Base-by-base conservation (phyloP, 2,797 vertebrate genomes). In the Leucoraja ocellata region DNA sequence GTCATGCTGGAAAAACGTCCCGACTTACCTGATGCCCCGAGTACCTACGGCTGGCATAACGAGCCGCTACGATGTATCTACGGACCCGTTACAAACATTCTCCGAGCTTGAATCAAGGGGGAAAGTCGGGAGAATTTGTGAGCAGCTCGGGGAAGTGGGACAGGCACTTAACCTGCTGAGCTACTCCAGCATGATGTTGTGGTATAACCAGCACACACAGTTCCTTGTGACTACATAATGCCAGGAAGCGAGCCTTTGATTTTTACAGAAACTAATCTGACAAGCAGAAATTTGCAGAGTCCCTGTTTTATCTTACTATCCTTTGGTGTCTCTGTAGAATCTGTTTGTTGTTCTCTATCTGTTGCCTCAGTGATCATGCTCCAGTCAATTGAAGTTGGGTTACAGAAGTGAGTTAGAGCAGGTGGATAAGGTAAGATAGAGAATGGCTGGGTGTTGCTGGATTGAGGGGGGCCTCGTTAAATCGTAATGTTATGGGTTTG, bases 391-490 rank as follows among this genome's bases (percentile, higher is more conserved):
- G 61, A 68, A 68, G 61, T 68, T 88, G 7, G 32, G n/a, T n/a
- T 1, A 68, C 63, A 32, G 84, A 88, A 88, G 21, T 88, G 84
- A 88, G n/a, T 68, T 68, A 88, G 32, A 32, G n/a, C n/a, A 88
- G n/a, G 84, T 68, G 61, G n/a, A 7, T n/a, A 36, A n/a, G 68
- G n/a, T 36, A 88, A 88, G 84, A 88, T 68, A 18, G n/a, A 36
- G 65, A 68, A 88, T 88, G 65, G 84, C 65, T 88, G n/a, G 25
- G 54, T 63, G 58, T 11, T 86, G 83, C 58, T 68, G 65, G 84
- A 88, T 88, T 63, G 32, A n/a, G 68, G 84, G 84, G 68, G 36
- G 84, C 84, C 84, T 11, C 65, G 63, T 88, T 88, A 88, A 65
- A 68, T 88, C n/a, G 65, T 18, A 10, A 7, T 88, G 84, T 68